Conservation (phyloP, 37 sponge, comb jelly and placozoan species). For the Aplysina aerophoba region DNA sequence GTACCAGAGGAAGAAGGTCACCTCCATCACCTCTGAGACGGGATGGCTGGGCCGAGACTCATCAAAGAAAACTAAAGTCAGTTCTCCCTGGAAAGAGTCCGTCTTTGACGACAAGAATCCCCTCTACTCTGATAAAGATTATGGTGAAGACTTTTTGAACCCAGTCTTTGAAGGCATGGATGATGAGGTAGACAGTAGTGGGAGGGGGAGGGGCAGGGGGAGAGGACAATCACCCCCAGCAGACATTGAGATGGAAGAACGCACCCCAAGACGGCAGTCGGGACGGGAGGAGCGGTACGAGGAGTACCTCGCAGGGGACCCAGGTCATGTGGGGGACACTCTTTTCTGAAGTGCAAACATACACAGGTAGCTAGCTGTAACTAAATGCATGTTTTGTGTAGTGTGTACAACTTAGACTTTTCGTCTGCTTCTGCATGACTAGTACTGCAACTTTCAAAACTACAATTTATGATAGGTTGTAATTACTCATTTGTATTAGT, state of each 20-base stretch:
- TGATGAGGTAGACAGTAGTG: neutral
- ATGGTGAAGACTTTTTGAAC: constrained; percentile 66
- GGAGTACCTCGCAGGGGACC: constrained; percentile 54
- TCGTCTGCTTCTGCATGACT: neutral
- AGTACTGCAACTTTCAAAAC: neutral
- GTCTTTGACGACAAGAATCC: constrained; percentile 55
- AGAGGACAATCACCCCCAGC: constrained; percentile 11
- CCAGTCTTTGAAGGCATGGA: constrained; percentile 44
- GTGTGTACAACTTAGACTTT: too few relatives aligned
- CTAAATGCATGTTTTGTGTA: too few relatives aligned
- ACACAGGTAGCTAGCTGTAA: too few relatives aligned
- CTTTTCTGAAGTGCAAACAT: constrained; percentile 62
- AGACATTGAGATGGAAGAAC: constrained; percentile 2
- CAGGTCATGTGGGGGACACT: constrained; percentile 56
- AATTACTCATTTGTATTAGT: too few relatives aligned
- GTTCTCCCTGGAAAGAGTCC: neutral
- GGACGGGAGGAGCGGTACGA: constrained; percentile 33
- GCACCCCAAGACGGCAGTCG: constrained; percentile 14
- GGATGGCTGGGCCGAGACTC: constrained; percentile 61
- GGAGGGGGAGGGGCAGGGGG: neutral
- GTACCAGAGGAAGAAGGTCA: constrained; percentile 61
- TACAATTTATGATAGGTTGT: neutral
- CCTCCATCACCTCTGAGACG: constrained; percentile 58
- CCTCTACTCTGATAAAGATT: constrained; percentile 67
- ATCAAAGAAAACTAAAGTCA: neutral